Evolutionary conservation across 2,113 vertebrate species (phyloP), one percentile per base, ranked within the genome.

Genomic region (Eubucco bourcierii): DNA sequence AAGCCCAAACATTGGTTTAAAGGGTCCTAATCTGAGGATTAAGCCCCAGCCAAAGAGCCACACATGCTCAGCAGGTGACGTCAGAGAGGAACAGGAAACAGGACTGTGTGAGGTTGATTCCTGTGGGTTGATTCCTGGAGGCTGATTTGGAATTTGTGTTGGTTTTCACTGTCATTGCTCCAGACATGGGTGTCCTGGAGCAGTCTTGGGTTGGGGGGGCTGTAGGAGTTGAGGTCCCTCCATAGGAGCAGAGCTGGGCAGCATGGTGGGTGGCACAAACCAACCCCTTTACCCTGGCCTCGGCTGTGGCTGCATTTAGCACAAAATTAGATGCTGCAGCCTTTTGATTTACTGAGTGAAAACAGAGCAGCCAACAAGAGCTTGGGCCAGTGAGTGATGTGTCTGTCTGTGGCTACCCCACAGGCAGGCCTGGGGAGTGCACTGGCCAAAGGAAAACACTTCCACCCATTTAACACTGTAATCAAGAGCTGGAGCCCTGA

Each of bases 131-230:
- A 19, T 34, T 37, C 44, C 37, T 27, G 17, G 5, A 31, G 24
- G 8, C 12, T 5, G 12, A 15, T 23, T 20, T 39, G 74, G 65
- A 33, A 4, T n/a, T 23, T 59, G 18, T 21, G 13, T 5, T 12
- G 44, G 10, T 20, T 6, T 41, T 67, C 15, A 34, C 31, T 4
- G 3, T 41, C 5, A 3, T 4, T 41, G 56, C 14, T 41, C 27
- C 37, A 0, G 28, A 4, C 27, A 3, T 0, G 2, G 37, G 33
- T 1, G 0, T 41, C 56, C 34, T 7, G 2, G 23, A 68, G 15
- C 25, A 1, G 17, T 7, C 20, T 4, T 1, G 1, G 7, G 64
- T 24, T 21, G 15, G 6, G 1, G 7, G 13, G 53, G 31, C 24
- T 1, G 1, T 46, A 56, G 78, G 25, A 16, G 74, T 27, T n/a